These are phyloP conservation scores for Drepana arcuata DNA, from an alignment of 1,140 invertebrate species.

Conservation along the genomic window DNA sequence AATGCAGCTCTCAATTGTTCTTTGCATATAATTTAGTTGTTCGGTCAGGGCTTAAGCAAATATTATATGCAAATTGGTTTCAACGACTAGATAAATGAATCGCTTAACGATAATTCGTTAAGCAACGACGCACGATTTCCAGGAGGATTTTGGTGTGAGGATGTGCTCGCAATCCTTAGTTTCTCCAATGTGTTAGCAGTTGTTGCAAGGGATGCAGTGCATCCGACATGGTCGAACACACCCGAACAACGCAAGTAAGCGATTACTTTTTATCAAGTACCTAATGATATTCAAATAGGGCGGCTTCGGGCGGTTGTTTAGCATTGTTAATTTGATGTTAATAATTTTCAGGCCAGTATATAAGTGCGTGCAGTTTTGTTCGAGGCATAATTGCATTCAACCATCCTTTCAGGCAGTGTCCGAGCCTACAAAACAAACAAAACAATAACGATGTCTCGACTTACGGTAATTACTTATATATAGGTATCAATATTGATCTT, in stretches of 20 bases:
- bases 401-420: slow-evolving; percentile 32
- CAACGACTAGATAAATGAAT: slow-evolving; percentile 6
- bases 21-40: too few relatives aligned
- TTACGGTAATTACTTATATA: too few relatives aligned
- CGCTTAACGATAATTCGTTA: too few relatives aligned
- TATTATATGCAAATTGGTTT: slow-evolving; percentile 2
- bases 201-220: slow-evolving; percentile 5
- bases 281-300: slow-evolving; percentile 64
- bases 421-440: slow-evolving; percentile 22
- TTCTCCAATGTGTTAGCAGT: slow-evolving; percentile 7
- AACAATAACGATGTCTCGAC: slow-evolving; percentile 42
- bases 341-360: slow-evolving; percentile 60
- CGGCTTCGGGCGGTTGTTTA: slow-evolving; percentile 41
- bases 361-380: slow-evolving; percentile 43
- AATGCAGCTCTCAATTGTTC: too few relatives aligned
- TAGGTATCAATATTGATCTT: background rate
- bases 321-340: slow-evolving; percentile 61
- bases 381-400: slow-evolving; percentile 31
- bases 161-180: slow-evolving; percentile 13
- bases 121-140: too few relatives aligned
- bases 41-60: too few relatives aligned
- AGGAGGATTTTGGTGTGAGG: too few relatives aligned
- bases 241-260: background rate
- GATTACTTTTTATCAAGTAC: slow-evolving; percentile 37
- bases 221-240: slow-evolving; percentile 15